Percentiles rank a stretch among this genome's conserved stretches.
Conservation (phyloP, 2,113 vertebrate species). For the Phylloscopus trochilus region DNA sequence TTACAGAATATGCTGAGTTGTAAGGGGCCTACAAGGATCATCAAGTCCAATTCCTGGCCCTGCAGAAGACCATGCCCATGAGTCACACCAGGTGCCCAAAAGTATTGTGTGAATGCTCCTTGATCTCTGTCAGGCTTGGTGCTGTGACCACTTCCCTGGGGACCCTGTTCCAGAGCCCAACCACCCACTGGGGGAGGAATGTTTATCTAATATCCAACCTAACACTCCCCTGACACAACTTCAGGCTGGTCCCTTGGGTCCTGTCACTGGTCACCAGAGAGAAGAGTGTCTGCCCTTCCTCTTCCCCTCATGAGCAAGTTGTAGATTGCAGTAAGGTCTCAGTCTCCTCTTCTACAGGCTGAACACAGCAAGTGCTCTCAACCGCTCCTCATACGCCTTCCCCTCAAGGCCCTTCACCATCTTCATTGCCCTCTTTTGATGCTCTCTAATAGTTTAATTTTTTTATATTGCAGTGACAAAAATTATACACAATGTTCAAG, state of each 20-base stretch:
- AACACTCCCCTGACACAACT: background rate
- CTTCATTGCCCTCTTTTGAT: background rate
- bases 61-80: background rate
- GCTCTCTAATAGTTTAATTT: background rate
- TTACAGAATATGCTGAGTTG: background rate
- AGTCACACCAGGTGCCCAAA: background rate
- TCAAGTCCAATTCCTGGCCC: background rate
- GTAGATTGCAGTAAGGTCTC: background rate
- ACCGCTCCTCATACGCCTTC: accelerated
- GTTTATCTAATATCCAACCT: background rate
- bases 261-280: background rate
- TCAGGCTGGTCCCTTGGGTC: accelerated
- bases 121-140: background rate
- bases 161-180: background rate
- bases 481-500: background rate
- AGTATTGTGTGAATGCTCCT: background rate
- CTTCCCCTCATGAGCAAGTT: too few relatives aligned
- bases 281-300: background rate
- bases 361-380: background rate
- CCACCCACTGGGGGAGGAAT: background rate
- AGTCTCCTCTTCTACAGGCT: background rate
- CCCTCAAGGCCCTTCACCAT: background rate
- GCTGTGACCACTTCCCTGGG: background rate
- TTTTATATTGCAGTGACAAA: background rate
- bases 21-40: background rate